A percentile compares a stretch with the other conserved stretches of the same genome.
These are phyloP conservation scores for Erebia ligea DNA, from an alignment of 2,888 invertebrate genomes.

Conservation along the genomic window DNA sequence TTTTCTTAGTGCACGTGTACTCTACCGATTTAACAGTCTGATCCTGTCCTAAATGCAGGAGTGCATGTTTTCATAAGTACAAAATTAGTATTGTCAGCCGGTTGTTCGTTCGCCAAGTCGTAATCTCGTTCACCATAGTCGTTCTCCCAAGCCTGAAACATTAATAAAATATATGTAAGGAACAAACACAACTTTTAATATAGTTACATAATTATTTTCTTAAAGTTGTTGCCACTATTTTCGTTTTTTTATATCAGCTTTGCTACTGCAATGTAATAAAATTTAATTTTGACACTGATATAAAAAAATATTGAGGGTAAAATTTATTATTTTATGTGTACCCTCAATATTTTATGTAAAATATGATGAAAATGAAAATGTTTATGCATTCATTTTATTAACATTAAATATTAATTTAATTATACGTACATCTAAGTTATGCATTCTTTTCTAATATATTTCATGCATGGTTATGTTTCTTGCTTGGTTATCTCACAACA, in stretches of 20 bases:
- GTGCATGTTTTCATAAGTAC: constrained; percentile 2
- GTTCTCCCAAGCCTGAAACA: constrained; percentile 49
- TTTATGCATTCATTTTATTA: background rate
- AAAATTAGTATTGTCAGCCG: background rate
- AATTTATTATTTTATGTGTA: background rate
- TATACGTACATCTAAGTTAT: background rate
- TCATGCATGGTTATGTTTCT: constrained; percentile 51
- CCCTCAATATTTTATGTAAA: background rate
- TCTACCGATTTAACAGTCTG: background rate
- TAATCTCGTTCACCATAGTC: constrained; percentile 46
- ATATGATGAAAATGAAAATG: constrained; percentile 2
- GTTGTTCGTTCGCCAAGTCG: constrained; percentile 11
- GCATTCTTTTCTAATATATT: background rate
- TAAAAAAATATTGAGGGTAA: background rate
- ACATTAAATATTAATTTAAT: background rate
- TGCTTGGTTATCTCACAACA: constrained; percentile 79
- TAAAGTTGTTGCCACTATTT: background rate
- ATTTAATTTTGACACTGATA: background rate
- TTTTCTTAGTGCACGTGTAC: background rate
- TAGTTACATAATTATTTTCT: background rate
- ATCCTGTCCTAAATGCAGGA: constrained; percentile 3
- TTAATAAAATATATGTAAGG: constrained; percentile 15
- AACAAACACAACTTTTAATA: background rate
- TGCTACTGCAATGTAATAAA: background rate
- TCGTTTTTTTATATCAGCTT: background rate